Evolutionary conservation across 2,797 vertebrate genomes (phyloP), one percentile per base, ranked within the genome.

Genomic region (Myripristis jacobus): DNA sequence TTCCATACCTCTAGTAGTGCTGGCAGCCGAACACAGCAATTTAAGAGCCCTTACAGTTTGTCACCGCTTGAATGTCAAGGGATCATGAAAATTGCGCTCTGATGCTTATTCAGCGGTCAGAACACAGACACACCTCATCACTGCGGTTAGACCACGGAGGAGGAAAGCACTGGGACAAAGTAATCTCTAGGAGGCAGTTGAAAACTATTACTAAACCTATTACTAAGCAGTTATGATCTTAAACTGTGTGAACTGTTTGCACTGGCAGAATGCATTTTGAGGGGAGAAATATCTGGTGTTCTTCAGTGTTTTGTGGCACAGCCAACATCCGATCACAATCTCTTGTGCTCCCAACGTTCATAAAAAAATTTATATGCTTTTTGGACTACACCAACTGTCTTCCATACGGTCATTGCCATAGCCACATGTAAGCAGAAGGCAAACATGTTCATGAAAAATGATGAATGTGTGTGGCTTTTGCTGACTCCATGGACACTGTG

Each of bases 61-160:
- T 84, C 77, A 82, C 73, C 51, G 63, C 19, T 21, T 22, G 0
- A 75, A 75, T 75, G 66, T 80, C 60, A 50, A 70, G 47, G 64
- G 58, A 78, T 66, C 41, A 27, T 62, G 36, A 59, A 81, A 79
- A 79, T 64, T 38, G 34, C 48, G 67, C 70, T 6, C 48, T 2
- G 1, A 64, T 62, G 51, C 10, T 0, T 60, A 66, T 82, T 55
- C 64, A 66, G 66, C 61, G 80, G 80, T 86, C 71, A 64, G 66
- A 70, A 58, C 0, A 2, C 58, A 75, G 63, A 64, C 70, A 64
- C 52, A 43, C 15, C 25, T 75, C 16, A 5, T 74, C 53, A 29
- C 65, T 81, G 75, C 19, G 73, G 71, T 75, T 66, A 21, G 48
- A 81, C 36, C 2, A 47, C 11, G 21, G 31, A 60, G 34, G 24